Base-by-base conservation (phyloP, 2,888 invertebrate genomes). In the Catocala sponsa region DNA sequence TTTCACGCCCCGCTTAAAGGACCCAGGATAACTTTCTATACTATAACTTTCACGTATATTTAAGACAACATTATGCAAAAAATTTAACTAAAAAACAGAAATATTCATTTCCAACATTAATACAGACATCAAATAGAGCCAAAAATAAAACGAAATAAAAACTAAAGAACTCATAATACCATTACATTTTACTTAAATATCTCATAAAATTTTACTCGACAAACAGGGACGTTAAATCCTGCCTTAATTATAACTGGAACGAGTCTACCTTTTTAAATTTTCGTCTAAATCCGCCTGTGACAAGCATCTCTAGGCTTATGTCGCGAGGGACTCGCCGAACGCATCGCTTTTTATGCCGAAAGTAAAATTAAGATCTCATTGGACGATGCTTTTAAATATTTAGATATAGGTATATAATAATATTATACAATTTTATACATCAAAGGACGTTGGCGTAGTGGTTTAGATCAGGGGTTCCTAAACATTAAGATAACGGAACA, bases 201-300 rank as follows among this genome's bases (percentile, higher is more conserved):
- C 12, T n/a, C 44, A 49, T 55, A 51, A 60, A 44, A 55, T 60
- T 51, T 55, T 51, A 55, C 13, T 38, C 11, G 13, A 43, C 35
- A 63, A 59, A 51, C 41, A 52, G 47, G 53, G 56, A 56, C 46
- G 15, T 55, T 11, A 48, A 11, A 50, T 35, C 25, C 33, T 35
- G 15, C 48, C 50, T 38, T 59, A 62, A 72, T 69, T 72, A 72
- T 63, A 51, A 55, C 47, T 60, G 43, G 48, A 13, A 46, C 32
- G 11, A 44, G 41, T 35, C n/a, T 61, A 58, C 59, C 47, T 54
- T 68, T 63, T 63, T 65, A 53, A 65, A 60, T 57, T 57, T 57
- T 25, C 47, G 13, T 11, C n/a, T 7, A 63, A 68, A 68, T 63
- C 66, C 63, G 59, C 49, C 55, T 41, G 44, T 42, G 10, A 47